Evolutionary conservation across 2,113 vertebrate genomes (phyloP), one percentile per base, ranked within the genome.

Genomic region (Hippocampus mohnikei): DNA sequence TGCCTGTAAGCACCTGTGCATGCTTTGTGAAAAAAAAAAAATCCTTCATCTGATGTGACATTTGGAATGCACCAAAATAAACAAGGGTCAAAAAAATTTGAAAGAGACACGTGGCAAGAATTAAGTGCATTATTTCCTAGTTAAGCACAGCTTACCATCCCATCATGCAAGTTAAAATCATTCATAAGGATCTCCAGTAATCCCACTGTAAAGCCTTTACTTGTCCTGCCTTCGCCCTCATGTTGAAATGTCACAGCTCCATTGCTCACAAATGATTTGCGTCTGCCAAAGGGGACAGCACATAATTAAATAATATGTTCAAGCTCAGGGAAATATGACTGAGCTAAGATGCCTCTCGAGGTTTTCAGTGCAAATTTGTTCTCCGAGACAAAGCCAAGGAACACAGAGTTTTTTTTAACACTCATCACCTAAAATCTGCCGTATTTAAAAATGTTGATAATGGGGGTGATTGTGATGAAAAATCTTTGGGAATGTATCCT

Each of bases 221-320:
- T 82, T 87, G 77, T 84, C 63, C 76, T 61, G 56, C 67, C 62
- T 60, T 74, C 40, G 46, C 48, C 52, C 60, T 75, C 72, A 63
- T 79, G 77, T 85, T 64, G 77, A 85, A 83, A 86, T 84, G 84
- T 86, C 78, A 84, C 80, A 85, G 82, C 58, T 82, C 75, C 72
- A 82, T 84, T 77, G 75, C 79, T 78, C 76, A 69, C 68, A 82
- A 73, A 82, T 72, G 42, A 66, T 71, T 72, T 75, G 69, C 67
- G 69, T 73, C 81, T 75, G 77, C 81, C 80, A 63, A 76, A 71
- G 72, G 81, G 76, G 77, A 84, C 74, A 63, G 65, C 53, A 42
- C 58, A 48, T 81, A 86, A 86, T 87, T 81, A 83, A 40, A 76
- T 79, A 88, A 86, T 71, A 83, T 88, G 77, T 82, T 82, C 69